phyloP scores from a whole-genome alignment of 2,797 vertebrate genomes.

The Enteromius anoplus region DNA sequence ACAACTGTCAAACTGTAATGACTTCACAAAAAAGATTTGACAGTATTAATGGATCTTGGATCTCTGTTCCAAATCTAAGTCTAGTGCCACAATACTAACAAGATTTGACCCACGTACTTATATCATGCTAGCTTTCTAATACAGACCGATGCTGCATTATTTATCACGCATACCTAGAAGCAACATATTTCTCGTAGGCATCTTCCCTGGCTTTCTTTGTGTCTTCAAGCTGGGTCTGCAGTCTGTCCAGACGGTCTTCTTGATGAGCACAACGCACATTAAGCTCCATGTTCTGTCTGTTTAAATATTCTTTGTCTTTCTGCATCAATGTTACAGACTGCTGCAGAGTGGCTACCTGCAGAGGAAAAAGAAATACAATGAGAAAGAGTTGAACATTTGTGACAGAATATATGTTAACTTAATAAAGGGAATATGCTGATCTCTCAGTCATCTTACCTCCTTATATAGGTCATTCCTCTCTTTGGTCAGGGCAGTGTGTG shows the following conservation, averaged over 20 bases:
- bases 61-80: background rate
- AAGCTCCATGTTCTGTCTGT: constrained; percentile 93
- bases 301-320: constrained; percentile 97
- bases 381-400: background rate
- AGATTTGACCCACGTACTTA: background rate
- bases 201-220: constrained; percentile 93
- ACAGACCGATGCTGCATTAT: background rate
- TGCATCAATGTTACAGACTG: constrained; percentile 90
- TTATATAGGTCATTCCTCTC: constrained; percentile 87
- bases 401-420: background rate
- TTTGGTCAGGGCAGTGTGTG: constrained; percentile 79
- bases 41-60: background rate
- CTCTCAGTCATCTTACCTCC: constrained; percentile 79
- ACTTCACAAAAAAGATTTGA: background rate
- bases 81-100: background rate
- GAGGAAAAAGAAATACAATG: constrained; percentile 35
- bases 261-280: constrained; percentile 90
- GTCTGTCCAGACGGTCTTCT: constrained; percentile 90
- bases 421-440: background rate
- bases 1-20: background rate
- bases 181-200: constrained; percentile 93
- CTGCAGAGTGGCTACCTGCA: constrained; percentile 84
- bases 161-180: constrained; percentile 83
- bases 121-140: background rate
- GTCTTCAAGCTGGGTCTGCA: constrained; percentile 91